Base-by-base conservation (phyloP, 2,888 invertebrate genomes). In the Drosophila pullipes region DNA sequence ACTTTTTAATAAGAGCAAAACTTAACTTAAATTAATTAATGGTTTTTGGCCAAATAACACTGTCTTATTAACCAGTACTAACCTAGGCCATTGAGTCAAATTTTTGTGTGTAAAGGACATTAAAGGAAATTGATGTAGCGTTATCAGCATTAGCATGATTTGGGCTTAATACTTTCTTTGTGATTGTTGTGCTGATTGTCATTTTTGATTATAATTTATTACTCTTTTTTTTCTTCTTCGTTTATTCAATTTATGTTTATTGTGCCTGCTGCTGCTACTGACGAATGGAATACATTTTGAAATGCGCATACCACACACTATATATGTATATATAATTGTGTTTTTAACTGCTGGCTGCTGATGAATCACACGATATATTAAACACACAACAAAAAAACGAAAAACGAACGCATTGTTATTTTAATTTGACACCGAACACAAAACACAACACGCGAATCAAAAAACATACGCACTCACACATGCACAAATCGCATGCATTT, bases 211-310 rank as follows among this genome's bases (percentile, higher is more conserved):
- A 81, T 87, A 76, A 78, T 84, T 76, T 83, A 71, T 75, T 72
- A 60, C 62, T 47, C 47, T 16, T 77, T 68, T 35, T 82, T 82
- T 82, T 74, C 85, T 53, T 82, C 76, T 89, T 75, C 54, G 70
- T 87, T 87, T 87, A 76, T 85, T 70, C 87, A 59, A 87, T 85
- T 90, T 85, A 88, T 85, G 79, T 89, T 84, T 71, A 64, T 81
- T 86, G 74, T 83, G 83, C 73, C 54, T 58, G 87, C 83, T 60
- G 83, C 74, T 77, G 81, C 80, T 60, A 49, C 70, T 70, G 83
- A 75, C 69, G 89, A 78, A 81, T 77, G 78, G 79, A 81, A 59
- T 53, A 61, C 25, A 64, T 81, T 55, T 78, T 47, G 22, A 44
- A 22, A 63, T 63, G 41, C 39, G 57, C 59, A 53, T 41, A 70